These are phyloP conservation scores for Scaptomyza cyrtandrae DNA, from an alignment of 2,888 invertebrate genomes.

Conservation along the genomic window DNA sequence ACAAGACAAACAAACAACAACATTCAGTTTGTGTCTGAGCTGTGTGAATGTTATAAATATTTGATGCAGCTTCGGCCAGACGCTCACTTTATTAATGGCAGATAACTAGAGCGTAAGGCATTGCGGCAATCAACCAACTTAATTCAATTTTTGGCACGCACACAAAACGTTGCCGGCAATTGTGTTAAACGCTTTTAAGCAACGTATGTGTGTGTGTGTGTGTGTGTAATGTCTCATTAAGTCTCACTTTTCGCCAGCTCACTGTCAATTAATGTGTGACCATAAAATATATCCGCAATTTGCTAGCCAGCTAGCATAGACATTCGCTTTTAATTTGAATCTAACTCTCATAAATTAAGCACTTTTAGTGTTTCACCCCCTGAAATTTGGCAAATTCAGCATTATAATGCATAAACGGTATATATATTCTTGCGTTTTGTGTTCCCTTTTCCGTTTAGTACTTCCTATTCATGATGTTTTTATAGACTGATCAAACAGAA, in stretches of 20 bases:
- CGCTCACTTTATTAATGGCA: not conserved
- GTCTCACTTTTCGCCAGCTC: conserved; percentile 38
- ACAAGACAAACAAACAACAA: too few relatives aligned
- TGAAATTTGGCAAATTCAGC: conserved; percentile 47
- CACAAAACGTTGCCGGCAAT: conserved; percentile 41
- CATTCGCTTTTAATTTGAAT: conserved; percentile 13
- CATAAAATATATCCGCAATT: conserved; percentile 37
- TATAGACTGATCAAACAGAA: not conserved
- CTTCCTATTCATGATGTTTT: conserved; percentile 3
- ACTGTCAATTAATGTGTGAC: conserved; percentile 50
- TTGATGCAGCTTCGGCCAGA: conserved; percentile 30
- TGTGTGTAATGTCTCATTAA: conserved; percentile 34
- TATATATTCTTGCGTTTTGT: conserved; percentile 24
- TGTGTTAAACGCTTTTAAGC: conserved; percentile 53
- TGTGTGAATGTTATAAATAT: conserved; percentile 46
- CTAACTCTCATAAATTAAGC: conserved; percentile 54
- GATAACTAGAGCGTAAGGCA: not conserved
- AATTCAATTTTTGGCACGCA: conserved; percentile 47
- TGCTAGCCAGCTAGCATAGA: conserved; percentile 15
- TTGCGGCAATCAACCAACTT: conserved; percentile 16
- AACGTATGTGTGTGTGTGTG: conserved; percentile 5
- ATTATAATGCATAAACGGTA: conserved; percentile 48
- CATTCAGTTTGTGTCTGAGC: conserved; percentile 12
- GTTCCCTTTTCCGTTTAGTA: conserved; percentile 26
- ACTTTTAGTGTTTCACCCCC: too few relatives aligned